Evolutionary conservation across 2,113 vertebrate species (phyloP), one percentile per base, ranked within the genome.

Genomic region (Tychaedon coryphoeus): DNA sequence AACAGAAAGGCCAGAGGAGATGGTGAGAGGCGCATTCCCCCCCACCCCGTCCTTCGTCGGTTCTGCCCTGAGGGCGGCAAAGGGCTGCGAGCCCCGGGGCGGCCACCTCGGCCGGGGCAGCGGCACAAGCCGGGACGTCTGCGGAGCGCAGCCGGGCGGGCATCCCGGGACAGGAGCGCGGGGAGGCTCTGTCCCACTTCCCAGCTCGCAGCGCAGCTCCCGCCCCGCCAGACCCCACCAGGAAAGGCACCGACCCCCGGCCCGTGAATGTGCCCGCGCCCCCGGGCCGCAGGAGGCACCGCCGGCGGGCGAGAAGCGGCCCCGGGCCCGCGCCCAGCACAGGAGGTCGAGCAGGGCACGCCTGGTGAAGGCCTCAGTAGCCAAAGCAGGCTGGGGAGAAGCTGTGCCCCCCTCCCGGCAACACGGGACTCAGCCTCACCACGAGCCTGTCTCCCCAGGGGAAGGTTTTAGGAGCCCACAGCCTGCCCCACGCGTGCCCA

Each of bases 1-100:
- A 95, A 97, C 95, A 96, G 70, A 96, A 92, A 74, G 93, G 95
- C 94, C 95, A 70, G 95, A 97, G 66, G 84, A 79, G 73, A 87
- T 17, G 62, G 74, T 97, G 94, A 97, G 96, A 81, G 91, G 66
- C 16, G 66, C 80, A 71, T 83, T 85, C 78, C 96, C 53, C 92
- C 81, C 84, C 67, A 65, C 56, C 75, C 23, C 69, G 56, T 70
- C 78, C 70, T 61, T 16, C 17, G 4, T 12, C 20, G 40, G 50
- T 61, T 24, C 34, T 43, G 29, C 43, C 70, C 42, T 51, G 51
- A 31, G 56, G 48, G 54, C 20, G 47, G 47, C 81, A 19, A 83
- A 86, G 50, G 72, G 54, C 89, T 53, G 54, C 25, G 16, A 48
- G 48, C n/a, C 19, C 50, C n/a, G 19, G 53, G 19, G 14, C 56